Base-by-base conservation (phyloP, 2,797 vertebrate species). In the Thalassophryne amazonica region DNA sequence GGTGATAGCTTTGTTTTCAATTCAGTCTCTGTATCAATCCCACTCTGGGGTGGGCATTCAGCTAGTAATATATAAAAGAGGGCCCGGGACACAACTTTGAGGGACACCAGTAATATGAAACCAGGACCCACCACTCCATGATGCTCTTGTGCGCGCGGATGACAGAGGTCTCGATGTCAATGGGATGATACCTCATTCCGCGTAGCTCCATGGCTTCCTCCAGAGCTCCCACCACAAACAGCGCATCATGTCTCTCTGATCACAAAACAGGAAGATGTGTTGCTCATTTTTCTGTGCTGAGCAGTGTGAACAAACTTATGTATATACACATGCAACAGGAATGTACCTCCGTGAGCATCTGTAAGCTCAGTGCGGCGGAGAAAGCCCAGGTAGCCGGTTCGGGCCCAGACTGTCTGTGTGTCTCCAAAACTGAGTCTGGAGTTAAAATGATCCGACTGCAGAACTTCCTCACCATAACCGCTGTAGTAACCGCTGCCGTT, bases 401-500 rank as follows among this genome's bases (percentile, higher is more conserved):
- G 82, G 10, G 95, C 96, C 97, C 96, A 98, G 32, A 93, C 60
- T 1, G 97, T 97, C 86, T 96, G 94, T 0, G 97, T 99, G 86
- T 98, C 96, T 33, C 96, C 97, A 16, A 99, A 98, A 53, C 97
- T 99, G 31, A 99, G 90, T 12, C 93, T 88, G 13, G 96, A 98
- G 58, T 99, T n/a, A n/a, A n/a, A n/a, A n/a, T n/a, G n/a, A n/a
- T n/a, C 96, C 0, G 96, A 97, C 68, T 98, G 96, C 9, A 98
- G 90, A 4, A 96, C 94, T 76, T 98, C 96, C 17, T 98, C 96
- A 23, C 97, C 97, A 12, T 98, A 98, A 23, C 97, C 94, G 11
- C 95, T 98, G 83, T 98, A 98, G 82, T 98, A 99, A 1, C 97
- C 97, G 35, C 94, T 98, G 82, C 95, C 97, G 0, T 98, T 98